Conservation (phyloP, 1,140 invertebrate species). For the Heliothis subflexa region DNA sequence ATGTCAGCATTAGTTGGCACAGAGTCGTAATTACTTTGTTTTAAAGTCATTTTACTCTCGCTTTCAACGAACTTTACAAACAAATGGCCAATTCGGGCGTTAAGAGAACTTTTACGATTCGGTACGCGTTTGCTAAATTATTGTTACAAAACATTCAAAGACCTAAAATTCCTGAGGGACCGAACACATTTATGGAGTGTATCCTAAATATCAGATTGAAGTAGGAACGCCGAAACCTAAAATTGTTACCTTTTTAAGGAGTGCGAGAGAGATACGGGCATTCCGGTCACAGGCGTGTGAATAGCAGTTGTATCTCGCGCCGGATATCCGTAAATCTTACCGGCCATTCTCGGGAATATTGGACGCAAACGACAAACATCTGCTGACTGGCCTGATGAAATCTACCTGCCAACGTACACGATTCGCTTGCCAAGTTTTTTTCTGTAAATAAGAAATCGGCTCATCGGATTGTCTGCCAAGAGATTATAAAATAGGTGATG, state of each 20-base stretch:
- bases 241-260: constrained; percentile 4
- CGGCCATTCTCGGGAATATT: constrained; percentile 42
- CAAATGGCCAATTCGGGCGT: background rate
- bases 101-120: background rate
- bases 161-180: background rate
- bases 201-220: background rate
- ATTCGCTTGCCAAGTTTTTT: constrained; percentile 43
- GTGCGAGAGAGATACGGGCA: constrained; percentile 2
- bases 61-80: constrained; percentile 8
- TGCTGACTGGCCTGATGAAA: constrained; percentile 29
- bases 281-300: constrained; percentile 5
- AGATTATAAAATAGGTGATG: constrained; percentile 33
- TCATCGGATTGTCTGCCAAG: constrained; percentile 33
- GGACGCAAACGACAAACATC: constrained; percentile 40
- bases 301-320: constrained; percentile 30
- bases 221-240: background rate
- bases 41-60: constrained; percentile 1
- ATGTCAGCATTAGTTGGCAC: constrained; percentile 40
- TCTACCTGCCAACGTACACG: constrained; percentile 12
- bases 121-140: constrained; percentile 7
- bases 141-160: background rate
- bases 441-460: constrained; percentile 16
- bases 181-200: background rate
- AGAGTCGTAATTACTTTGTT: constrained; percentile 24
- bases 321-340: constrained; percentile 44